Conservation (phyloP, 2,113 vertebrate genomes). For the Megaleporinus macrocephalus region DNA sequence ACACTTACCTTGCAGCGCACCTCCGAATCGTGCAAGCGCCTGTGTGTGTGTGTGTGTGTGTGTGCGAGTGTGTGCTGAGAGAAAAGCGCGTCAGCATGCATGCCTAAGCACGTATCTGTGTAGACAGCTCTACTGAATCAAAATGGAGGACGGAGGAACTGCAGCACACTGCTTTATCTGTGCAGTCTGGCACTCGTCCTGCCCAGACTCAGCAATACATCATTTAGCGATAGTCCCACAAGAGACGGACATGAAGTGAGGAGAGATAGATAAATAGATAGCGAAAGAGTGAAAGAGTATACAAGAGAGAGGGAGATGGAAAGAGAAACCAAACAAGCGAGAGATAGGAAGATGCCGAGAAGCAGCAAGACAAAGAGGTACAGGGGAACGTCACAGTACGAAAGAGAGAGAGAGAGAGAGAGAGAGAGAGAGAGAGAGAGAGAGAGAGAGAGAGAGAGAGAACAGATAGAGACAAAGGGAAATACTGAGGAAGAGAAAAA, state of each 20-base stretch:
- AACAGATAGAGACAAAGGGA: conserved; percentile 2
- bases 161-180: conserved; percentile 62
- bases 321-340: conserved; percentile 28
- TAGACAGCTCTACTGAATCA: conserved; percentile 81
- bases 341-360: conserved; percentile 41
- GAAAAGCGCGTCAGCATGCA: conserved; percentile 50
- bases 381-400: background rate
- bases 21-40: conserved; percentile 3
- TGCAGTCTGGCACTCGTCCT: conserved; percentile 53
- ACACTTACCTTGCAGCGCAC: conserved; percentile 24
- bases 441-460: too few species aligned
- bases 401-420: conserved; percentile 26
- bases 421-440: conserved; percentile 33
- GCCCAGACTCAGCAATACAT: conserved; percentile 76
- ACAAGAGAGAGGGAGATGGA: background rate
- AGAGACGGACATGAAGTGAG: conserved; percentile 40
- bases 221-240: conserved; percentile 59
- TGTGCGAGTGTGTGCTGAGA: conserved; percentile 40
- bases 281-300: background rate
- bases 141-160: conserved; percentile 79
- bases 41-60: conserved; percentile 30
- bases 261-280: conserved; percentile 55
- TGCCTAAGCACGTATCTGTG: conserved; percentile 52
- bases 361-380: conserved; percentile 29
- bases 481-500: conserved; percentile 22